These are phyloP conservation scores for Corythornis cristatus DNA, from an alignment of 2,113 vertebrate species.

Conservation along the genomic window DNA sequence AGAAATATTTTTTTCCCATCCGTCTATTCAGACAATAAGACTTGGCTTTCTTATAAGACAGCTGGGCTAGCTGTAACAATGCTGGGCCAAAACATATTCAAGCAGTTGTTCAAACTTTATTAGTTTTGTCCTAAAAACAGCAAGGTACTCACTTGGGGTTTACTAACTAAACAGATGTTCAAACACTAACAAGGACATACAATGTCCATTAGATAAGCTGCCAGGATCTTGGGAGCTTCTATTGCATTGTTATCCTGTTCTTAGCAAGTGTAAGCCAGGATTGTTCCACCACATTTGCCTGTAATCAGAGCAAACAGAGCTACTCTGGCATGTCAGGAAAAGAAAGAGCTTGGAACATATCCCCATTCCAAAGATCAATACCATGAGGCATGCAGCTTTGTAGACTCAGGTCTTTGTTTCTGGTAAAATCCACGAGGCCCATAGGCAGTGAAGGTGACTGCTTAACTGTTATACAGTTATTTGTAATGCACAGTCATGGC, in stretches of 20 bases:
- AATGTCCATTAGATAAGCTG: not conserved
- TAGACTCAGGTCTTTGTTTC: not conserved
- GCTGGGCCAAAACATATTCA: slow-evolving; percentile 1
- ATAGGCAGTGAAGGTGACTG: not conserved
- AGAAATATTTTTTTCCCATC: not conserved
- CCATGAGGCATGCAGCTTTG: not conserved
- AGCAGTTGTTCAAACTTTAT: slow-evolving; percentile 8
- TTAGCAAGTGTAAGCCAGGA: not conserved
- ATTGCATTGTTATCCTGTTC: not conserved
- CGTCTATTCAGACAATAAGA: not conserved
- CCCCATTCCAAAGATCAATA: not conserved
- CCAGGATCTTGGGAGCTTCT: not conserved
- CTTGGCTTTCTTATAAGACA: not conserved
- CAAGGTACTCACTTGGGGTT: not conserved
- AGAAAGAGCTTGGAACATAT: not conserved
- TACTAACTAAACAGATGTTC: slow-evolving; percentile 14
- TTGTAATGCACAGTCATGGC: not conserved
- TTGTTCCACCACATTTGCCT: not conserved
- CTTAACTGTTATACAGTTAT: not conserved
- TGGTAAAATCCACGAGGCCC: not conserved
- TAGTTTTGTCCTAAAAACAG: not conserved
- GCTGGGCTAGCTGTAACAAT: not conserved
- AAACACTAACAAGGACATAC: not conserved
- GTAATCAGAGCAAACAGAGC: not conserved
- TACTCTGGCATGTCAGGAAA: not conserved